Evolutionary conservation across 2,797 vertebrate species (phyloP), one percentile per base, ranked within the genome.

Genomic region (Coendou prehensilis): DNA sequence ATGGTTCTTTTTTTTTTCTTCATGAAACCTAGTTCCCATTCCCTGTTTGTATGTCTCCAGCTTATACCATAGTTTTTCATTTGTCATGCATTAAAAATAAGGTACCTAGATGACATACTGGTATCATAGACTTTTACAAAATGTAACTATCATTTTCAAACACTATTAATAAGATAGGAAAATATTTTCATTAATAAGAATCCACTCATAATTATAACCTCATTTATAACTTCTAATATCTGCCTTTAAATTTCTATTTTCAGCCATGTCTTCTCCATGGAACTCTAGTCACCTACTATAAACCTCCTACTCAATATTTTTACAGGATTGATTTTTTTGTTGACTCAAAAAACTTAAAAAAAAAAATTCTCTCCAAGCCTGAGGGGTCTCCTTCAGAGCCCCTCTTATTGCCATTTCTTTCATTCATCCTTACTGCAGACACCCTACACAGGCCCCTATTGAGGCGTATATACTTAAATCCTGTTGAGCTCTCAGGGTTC

Each of bases 191-290:
- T 22, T 56, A 85, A 3, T 90, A 82, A 91, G 26, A 91, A 61
- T 67, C 18, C 8, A 75, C 87, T 89, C n/a, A 96, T 26, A 78
- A 52, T 86, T 86, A 67, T 50, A 67, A 23, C 41, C 47, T 79
- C 50, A 86, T 75, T 86, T 4, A 82, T 71, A 50, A 47, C 3
- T 83, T 79, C 22, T 47, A 91, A 59, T 50, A 73, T 71, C 8
- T 89, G 80, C 26, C 63, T 93, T 79, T 91, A 71, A 82, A 88
- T 87, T 78, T 89, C 37, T 92, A 61, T 14, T 54, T 93, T 92
- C 33, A 92, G 67, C 71, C 15, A 84, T 26, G 37, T n/a, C 17
- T 80, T 80, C 4, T 57, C 23, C 50, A 50, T 56, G 18, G 28
- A 64, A 50, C 26, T 75, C 18, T 59, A 92, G 57, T 28, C n/a